A percentile compares a stretch with the other conserved stretches of the same genome.
Evolutionary conservation across 2,797 vertebrate genomes (phyloP).

Genomic region (Zenarchopterus dispar): DNA sequence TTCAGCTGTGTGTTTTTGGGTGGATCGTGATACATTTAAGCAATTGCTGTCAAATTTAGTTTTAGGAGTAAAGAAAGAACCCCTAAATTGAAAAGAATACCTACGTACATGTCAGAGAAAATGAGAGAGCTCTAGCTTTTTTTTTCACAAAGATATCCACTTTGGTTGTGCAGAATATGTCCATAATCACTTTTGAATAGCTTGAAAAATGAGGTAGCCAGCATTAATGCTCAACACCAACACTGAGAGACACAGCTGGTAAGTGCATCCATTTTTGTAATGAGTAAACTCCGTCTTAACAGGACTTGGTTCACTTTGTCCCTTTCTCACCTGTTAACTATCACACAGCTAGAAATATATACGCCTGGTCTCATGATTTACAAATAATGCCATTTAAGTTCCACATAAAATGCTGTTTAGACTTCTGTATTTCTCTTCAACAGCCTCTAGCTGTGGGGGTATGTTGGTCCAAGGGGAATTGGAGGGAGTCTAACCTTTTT

Average conservation of each 20-base stretch:
- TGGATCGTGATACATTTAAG: too few relatives aligned
- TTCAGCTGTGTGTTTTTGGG: too few relatives aligned
- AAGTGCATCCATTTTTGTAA: slow-evolving; percentile 25
- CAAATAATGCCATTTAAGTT: not conserved
- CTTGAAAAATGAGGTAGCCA: slow-evolving; percentile 16
- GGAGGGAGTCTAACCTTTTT: slow-evolving; percentile 36
- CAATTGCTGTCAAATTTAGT: too few relatives aligned
- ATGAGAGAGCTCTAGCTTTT: not conserved
- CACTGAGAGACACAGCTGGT: slow-evolving; percentile 30
- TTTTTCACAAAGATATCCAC: not conserved
- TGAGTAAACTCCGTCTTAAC: slow-evolving; percentile 20
- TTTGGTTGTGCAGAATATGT: slow-evolving; percentile 24
- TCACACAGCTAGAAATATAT: not conserved
- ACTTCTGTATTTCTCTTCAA: slow-evolving; percentile 10
- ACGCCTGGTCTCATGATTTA: not conserved
- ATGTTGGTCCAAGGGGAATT: slow-evolving; percentile 43
- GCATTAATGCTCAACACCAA: slow-evolving; percentile 28
- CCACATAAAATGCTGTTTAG: slow-evolving; percentile 12
- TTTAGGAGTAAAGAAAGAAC: not conserved
- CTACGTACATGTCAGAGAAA: slow-evolving; percentile 2
- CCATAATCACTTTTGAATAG: slow-evolving; percentile 39
- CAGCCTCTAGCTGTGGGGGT: slow-evolving; percentile 28
- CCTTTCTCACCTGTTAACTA: not conserved
- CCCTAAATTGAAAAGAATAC: not conserved
- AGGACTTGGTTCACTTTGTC: slow-evolving; percentile 12